phyloP scores from a whole-genome alignment of 2,797 vertebrate genomes.

The Neosalanx taihuensis region DNA sequence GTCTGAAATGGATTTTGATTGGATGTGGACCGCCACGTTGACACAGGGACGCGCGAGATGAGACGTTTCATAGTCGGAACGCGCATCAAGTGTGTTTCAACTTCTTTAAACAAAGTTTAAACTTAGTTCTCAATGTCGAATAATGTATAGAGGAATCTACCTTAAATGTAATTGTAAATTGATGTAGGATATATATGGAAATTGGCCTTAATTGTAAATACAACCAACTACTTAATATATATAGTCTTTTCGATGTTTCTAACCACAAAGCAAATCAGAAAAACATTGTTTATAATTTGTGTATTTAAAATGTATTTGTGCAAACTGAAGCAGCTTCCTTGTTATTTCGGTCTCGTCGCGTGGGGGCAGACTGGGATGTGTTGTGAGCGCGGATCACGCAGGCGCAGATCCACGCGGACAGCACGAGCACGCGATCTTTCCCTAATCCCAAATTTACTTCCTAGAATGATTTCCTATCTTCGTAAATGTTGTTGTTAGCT shows the following conservation, averaged over 20 bases:
- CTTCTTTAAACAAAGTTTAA: constrained; percentile 22
- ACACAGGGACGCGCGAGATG: constrained; percentile 54
- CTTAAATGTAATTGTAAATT: no score
- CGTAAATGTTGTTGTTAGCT: no score
- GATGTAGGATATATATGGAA: no score
- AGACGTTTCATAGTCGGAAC: neutral
- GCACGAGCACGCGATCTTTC: neutral
- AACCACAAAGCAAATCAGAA: no score
- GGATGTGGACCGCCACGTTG: constrained; percentile 81
- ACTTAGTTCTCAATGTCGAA: no score
- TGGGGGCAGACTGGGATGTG: constrained; percentile 8
- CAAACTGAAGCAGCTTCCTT: no score
- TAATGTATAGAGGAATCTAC: no score
- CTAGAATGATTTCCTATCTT: neutral
- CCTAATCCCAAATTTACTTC: neutral
- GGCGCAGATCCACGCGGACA: neutral
- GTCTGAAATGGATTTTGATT: constrained; percentile 45
- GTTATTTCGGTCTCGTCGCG: neutral
- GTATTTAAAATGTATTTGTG: no score
- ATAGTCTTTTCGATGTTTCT: no score
- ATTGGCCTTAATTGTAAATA: no score
- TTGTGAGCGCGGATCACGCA: neutral
- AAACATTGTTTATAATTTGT: no score
- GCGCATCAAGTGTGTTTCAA: neutral
- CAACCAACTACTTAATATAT: no score